Conservation (phyloP, 2,888 invertebrate species). For the Linyphia triangularis region DNA sequence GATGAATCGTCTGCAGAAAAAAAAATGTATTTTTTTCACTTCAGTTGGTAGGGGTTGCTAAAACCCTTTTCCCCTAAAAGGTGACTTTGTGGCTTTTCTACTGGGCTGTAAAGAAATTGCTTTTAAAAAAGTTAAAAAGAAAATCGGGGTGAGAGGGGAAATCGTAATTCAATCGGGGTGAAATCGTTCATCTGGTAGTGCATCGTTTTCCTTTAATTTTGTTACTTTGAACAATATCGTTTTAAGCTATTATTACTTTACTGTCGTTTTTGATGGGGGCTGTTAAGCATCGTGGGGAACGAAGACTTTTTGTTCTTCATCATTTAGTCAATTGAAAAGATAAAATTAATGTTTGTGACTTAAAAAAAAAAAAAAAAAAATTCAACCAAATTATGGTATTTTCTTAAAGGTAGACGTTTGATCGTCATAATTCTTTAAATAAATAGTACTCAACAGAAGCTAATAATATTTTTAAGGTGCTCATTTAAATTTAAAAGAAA, state of each 20-base stretch:
- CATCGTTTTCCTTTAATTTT: slow-evolving; percentile 53
- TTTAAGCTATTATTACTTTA: slow-evolving; percentile 25
- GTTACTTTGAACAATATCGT: slow-evolving; percentile 12
- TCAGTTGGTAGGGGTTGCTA: background rate
- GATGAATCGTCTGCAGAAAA: background rate
- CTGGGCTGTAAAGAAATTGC: slow-evolving; percentile 42
- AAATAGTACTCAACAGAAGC: no score
- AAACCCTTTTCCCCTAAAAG: slow-evolving; percentile 58
- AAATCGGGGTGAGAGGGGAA: background rate
- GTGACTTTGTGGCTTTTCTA: slow-evolving; percentile 59
- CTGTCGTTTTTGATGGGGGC: background rate
- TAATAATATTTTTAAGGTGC: no score
- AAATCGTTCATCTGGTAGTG: slow-evolving; percentile 49
- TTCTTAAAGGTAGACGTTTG: no score
- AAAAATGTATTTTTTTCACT: slow-evolving; percentile 35
- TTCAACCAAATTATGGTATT: no score
- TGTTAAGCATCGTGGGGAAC: background rate
- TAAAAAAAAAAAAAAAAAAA: no score
- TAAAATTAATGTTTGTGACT: no score
- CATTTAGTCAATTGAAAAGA: background rate
- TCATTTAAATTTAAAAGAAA: no score
- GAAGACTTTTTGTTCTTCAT: background rate
- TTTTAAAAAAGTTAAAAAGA: background rate
- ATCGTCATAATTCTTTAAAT: no score
- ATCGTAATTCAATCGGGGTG: slow-evolving; percentile 23